Percentiles rank a stretch among this genome's conserved stretches.
Conservation (phyloP, 1,140 invertebrate genomes). For the Drosophila sproati region DNA sequence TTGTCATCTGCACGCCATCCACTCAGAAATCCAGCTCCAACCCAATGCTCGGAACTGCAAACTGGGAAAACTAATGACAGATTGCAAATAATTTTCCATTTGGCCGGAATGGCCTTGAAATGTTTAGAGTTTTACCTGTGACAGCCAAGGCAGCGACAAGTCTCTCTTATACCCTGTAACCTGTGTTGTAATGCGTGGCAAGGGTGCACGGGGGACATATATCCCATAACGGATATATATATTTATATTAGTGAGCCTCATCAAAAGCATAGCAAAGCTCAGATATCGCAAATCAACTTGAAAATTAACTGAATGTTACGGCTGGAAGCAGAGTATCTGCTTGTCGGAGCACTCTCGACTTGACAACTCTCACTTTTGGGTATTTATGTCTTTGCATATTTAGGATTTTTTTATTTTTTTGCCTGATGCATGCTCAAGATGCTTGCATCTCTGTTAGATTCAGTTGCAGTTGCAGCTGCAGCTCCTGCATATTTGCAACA, state of each 20-base stretch:
- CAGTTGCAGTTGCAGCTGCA: constrained; percentile 39
- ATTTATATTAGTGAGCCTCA: too few relatives aligned
- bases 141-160: constrained; percentile 2
- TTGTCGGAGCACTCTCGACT: background rate
- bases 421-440: constrained; percentile 64
- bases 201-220: too few relatives aligned
- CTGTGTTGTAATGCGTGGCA: too few relatives aligned
- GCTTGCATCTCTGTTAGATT: constrained; percentile 32
- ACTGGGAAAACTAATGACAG: constrained; percentile 60
- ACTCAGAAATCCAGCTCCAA: constrained; percentile 32
- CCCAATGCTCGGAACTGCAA: background rate
- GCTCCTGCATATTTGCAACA: constrained; percentile 59
- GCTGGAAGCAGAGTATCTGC: constrained; percentile 19
- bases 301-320: constrained; percentile 4
- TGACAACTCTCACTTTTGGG: constrained; percentile 9
- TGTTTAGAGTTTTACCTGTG: constrained; percentile 52
- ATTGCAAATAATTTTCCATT: constrained; percentile 73
- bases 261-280: too few relatives aligned
- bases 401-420: constrained; percentile 35
- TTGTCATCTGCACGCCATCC: constrained; percentile 34
- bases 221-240: too few relatives aligned
- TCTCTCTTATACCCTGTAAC: too few relatives aligned
- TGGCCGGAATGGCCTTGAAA: constrained; percentile 61
- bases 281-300: too few relatives aligned
- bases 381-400: constrained; percentile 77